Conservation (phyloP, 2,888 invertebrate genomes). For the Imbricaverruca yamaguchii region DNA sequence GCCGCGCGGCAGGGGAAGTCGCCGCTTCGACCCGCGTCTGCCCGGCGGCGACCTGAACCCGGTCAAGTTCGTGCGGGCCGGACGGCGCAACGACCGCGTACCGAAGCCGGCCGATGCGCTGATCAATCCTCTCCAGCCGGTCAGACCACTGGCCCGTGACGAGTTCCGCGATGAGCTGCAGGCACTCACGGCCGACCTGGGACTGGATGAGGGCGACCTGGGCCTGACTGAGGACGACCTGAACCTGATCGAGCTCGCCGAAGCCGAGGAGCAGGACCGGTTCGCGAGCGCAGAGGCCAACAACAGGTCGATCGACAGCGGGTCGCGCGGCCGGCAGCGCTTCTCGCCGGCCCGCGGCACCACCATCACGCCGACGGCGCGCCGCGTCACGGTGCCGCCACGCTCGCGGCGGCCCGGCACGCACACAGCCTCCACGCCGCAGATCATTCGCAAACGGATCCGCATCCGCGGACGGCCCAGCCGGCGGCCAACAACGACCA, state of each 20-base stretch:
- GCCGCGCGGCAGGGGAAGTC: background rate
- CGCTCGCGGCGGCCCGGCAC: background rate
- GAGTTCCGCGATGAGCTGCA: background rate
- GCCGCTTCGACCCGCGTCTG: background rate
- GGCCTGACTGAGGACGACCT: background rate
- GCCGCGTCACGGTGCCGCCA: background rate
- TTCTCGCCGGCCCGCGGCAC: background rate
- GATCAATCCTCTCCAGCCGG: too few relatives aligned
- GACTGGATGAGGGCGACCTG: background rate
- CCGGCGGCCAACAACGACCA: background rate
- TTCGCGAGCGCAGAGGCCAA: background rate
- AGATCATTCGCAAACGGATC: background rate
- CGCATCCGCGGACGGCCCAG: slow-evolving; percentile 2
- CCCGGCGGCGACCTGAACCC: slow-evolving; percentile 13
- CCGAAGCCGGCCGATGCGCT: background rate
- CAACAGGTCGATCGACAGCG: slow-evolving; percentile 4
- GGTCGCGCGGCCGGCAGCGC: background rate
- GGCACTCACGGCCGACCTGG: background rate
- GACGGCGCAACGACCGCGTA: background rate
- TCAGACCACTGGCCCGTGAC: background rate
- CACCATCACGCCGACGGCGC: background rate
- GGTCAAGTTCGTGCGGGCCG: background rate
- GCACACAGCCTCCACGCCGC: background rate
- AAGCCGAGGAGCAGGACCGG: background rate
- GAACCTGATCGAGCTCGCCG: background rate